Evolutionary conservation across 1,140 invertebrate genomes (phyloP).

Genomic region (Drosophila lacteicornis): DNA sequence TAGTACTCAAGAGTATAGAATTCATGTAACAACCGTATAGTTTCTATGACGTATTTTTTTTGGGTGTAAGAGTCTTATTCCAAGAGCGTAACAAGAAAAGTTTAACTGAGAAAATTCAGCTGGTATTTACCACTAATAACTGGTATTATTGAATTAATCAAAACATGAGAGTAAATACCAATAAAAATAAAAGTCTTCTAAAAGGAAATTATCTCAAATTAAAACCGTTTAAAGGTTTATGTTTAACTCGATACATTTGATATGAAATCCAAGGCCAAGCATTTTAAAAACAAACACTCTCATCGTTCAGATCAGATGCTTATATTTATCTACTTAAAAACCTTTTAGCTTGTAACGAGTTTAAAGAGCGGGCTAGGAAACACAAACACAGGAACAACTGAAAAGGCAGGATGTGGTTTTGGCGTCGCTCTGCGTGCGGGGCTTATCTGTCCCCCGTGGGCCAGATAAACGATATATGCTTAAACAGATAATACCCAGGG

Average conservation of each 20-base stretch:
- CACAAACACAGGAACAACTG: slow-evolving; percentile 28
- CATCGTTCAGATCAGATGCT: neutral
- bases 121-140: neutral
- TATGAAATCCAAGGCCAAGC: neutral
- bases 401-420: slow-evolving; percentile 28
- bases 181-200: neutral
- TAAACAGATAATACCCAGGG: slow-evolving; percentile 29
- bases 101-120: neutral
- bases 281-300: neutral
- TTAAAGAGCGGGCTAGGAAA: slow-evolving; percentile 1
- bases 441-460: slow-evolving; percentile 45
- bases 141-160: too few species aligned
- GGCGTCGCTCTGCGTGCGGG: slow-evolving; percentile 20
- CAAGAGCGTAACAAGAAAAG: neutral
- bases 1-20: too few species aligned
- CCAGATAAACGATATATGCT: slow-evolving; percentile 35
- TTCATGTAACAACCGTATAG: too few species aligned
- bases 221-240: neutral
- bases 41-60: too few species aligned
- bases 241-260: neutral
- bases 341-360: slow-evolving; percentile 21
- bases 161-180: neutral
- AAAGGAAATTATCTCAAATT: neutral
- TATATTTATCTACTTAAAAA: slow-evolving; percentile 19
- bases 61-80: neutral